phyloP scores from a whole-genome alignment of 2,888 invertebrate species.

The Gymnosoma rotundatum region DNA sequence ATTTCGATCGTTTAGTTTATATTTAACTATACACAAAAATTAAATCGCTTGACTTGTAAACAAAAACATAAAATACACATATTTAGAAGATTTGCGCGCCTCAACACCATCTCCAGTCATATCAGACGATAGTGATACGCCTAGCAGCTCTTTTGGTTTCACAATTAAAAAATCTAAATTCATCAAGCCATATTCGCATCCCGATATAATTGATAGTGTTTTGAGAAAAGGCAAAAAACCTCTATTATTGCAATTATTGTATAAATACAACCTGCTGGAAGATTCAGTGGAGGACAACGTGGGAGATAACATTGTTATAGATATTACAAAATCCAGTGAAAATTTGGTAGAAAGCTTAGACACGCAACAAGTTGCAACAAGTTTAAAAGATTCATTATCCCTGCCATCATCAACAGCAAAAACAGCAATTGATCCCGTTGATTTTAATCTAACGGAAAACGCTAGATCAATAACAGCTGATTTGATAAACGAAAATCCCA shows the following conservation, averaged over 20 bases:
- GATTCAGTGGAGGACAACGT: conserved; percentile 34
- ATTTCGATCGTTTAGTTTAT: conserved; percentile 42
- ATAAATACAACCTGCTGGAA: conserved; percentile 38
- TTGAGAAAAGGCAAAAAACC: conserved; percentile 60
- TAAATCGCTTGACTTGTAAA: conserved; percentile 50
- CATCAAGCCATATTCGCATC: conserved; percentile 49
- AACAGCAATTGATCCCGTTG: conserved; percentile 10
- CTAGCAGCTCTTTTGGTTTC: conserved; percentile 26
- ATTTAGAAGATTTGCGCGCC: conserved; percentile 71
- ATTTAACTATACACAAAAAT: conserved; percentile 25
- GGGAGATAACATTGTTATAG: conserved; percentile 49
- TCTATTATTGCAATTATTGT: conserved; percentile 50
- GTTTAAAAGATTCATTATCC: background rate
- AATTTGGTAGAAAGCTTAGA: conserved; percentile 37
- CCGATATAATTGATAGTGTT: conserved; percentile 53
- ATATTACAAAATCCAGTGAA: conserved; percentile 51
- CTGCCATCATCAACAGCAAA: background rate
- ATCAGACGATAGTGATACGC: conserved; percentile 65
- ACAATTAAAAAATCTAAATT: conserved; percentile 17
- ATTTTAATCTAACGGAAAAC: background rate
- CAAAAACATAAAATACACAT: conserved; percentile 62
- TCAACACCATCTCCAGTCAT: conserved; percentile 72
- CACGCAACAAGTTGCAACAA: background rate
- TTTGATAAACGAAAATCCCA: conserved; percentile 5
- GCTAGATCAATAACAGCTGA: conserved; percentile 1